Evolutionary conservation across 2,113 vertebrate genomes (phyloP).

Genomic region (Clarias magur): DNA sequence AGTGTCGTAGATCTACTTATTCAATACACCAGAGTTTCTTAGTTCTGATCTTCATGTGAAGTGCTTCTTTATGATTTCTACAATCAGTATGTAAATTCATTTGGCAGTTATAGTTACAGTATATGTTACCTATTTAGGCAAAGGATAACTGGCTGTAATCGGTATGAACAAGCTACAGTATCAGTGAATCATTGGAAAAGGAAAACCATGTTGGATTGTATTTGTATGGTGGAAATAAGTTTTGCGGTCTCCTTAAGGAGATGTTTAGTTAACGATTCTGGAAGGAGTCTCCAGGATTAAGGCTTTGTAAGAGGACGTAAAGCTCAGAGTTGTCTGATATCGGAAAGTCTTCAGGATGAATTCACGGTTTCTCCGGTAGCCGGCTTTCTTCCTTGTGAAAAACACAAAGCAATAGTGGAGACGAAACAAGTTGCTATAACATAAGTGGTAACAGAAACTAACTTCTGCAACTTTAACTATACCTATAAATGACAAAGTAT

Average conservation of each 20-base stretch:
- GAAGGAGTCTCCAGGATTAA: background rate
- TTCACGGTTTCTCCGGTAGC: background rate
- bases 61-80: background rate
- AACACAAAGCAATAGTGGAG: background rate
- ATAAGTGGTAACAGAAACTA: background rate
- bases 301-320: background rate
- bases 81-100: background rate
- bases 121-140: background rate
- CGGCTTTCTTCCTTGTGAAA: background rate
- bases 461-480: background rate
- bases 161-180: background rate
- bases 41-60: background rate
- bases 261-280: background rate
- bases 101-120: background rate
- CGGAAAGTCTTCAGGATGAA: background rate
- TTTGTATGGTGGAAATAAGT: background rate
- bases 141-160: background rate
- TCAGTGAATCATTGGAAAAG: background rate
- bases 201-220: background rate
- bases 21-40: background rate
- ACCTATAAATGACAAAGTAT: background rate
- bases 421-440: background rate
- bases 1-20: background rate
- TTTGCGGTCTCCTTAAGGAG: background rate
- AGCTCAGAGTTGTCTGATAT: background rate